A percentile compares a stretch with the other conserved stretches of the same genome.
Evolutionary conservation across 2,888 invertebrate species (phyloP).

Genomic region (Pandemis corylana): DNA sequence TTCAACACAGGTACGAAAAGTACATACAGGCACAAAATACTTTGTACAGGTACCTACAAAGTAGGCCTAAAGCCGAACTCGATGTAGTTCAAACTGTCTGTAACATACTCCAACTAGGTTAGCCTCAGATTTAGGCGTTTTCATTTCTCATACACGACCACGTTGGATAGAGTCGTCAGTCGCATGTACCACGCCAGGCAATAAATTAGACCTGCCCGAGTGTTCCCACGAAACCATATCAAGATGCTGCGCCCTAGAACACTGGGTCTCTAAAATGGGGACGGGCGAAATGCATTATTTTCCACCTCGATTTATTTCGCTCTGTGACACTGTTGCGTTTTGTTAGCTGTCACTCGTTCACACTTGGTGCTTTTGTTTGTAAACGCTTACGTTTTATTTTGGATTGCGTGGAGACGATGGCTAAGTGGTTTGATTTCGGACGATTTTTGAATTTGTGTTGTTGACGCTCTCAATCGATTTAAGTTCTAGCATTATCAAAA

Average conservation of each 20-base stretch:
- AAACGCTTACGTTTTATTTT: neutral
- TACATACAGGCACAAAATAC: no score
- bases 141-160: conserved; percentile 65
- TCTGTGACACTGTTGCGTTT: conserved; percentile 74
- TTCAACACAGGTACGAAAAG: no score
- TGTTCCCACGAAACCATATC: conserved; percentile 82
- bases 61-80: no score
- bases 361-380: conserved; percentile 53
- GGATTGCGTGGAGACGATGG: neutral
- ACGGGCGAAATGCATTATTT: conserved; percentile 78
- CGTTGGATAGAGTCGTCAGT: conserved; percentile 81
- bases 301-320: conserved; percentile 75
- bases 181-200: conserved; percentile 74
- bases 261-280: conserved; percentile 63
- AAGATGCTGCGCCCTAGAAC: conserved; percentile 72
- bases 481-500: no score
- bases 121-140: conserved; percentile 51
- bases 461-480: no score
- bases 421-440: neutral
- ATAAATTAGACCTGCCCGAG: conserved; percentile 76
- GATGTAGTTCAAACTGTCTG: neutral
- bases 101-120: neutral
- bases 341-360: conserved; percentile 76
- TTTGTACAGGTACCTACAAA: no score
- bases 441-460: no score